phyloP scores from a whole-genome alignment of 2,888 invertebrate species.

The Parascotia fuliginaria region DNA sequence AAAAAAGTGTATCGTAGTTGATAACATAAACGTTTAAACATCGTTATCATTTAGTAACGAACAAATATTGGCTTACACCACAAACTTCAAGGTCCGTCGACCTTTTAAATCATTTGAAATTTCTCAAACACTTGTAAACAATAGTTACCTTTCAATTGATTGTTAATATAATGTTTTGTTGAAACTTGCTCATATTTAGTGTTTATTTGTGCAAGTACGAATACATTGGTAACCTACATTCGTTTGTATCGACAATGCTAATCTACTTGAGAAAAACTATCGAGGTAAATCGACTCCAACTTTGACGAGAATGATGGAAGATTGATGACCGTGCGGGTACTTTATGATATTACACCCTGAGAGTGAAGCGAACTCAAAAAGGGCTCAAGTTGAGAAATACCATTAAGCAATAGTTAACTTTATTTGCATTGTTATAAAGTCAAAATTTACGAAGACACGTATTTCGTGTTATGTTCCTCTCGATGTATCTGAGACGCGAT shows the following conservation, averaged over 20 bases:
- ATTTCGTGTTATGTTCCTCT: too few relatives aligned
- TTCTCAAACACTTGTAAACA: conserved; percentile 9
- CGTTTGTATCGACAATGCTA: conserved; percentile 42
- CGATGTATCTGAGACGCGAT: too few relatives aligned
- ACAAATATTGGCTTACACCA: conserved; percentile 61
- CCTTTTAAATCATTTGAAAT: conserved; percentile 46
- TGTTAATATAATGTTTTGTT: conserved; percentile 17
- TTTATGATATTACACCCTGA: too few relatives aligned
- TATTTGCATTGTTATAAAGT: too few relatives aligned
- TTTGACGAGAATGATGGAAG: conserved; percentile 46
- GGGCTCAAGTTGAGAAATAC: too few relatives aligned
- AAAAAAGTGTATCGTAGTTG: conserved; percentile 18
- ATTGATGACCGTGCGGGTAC: conserved; percentile 39
- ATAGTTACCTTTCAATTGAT: conserved; percentile 13
- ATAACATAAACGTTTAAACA: conserved; percentile 45
- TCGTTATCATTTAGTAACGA: conserved; percentile 49
- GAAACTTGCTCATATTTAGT: too few relatives aligned
- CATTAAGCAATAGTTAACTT: too few relatives aligned
- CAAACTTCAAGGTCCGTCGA: conserved; percentile 58
- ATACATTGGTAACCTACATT: conserved; percentile 55
- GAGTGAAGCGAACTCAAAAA: too few relatives aligned
- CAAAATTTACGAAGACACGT: too few relatives aligned
- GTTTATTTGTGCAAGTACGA: too few relatives aligned
- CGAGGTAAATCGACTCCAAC: conserved; percentile 46
- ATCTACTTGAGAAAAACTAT: conserved; percentile 36